These are phyloP conservation scores for Miichthys miiuy DNA, from an alignment of 2,797 vertebrate genomes.

Conservation along the genomic window DNA sequence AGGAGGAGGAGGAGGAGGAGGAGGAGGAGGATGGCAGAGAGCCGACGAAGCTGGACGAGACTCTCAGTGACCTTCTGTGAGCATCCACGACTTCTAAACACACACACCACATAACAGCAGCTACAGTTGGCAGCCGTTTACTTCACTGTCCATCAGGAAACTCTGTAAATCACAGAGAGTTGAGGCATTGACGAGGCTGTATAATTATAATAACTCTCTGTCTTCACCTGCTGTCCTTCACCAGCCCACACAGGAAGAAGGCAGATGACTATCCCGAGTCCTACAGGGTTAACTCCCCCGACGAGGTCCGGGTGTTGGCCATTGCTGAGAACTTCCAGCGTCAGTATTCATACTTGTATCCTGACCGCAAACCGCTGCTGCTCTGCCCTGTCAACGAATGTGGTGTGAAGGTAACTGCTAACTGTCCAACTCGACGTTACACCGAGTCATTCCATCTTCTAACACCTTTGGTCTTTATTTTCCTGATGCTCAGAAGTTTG, in stretches of 20 bases:
- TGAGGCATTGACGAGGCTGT: not conserved
- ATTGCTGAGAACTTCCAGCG: constrained; percentile 85
- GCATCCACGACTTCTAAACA: too few relatives aligned
- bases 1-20: too few relatives aligned
- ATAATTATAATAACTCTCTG: not conserved
- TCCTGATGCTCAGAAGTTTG: constrained; percentile 88
- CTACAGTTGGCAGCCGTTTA: too few relatives aligned
- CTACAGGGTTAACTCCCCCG: constrained; percentile 84
- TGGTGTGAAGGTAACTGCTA: constrained; percentile 81
- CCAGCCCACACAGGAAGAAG: not conserved
- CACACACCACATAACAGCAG: too few relatives aligned
- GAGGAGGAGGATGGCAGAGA: too few relatives aligned
- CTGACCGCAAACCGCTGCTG: constrained; percentile 88
- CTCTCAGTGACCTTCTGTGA: too few relatives aligned
- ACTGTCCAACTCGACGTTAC: not conserved
- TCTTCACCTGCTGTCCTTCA: not conserved
- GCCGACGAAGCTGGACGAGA: too few relatives aligned
- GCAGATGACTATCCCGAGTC: constrained; percentile 73
- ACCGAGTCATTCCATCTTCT: too few relatives aligned
- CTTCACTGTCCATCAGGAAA: too few relatives aligned
- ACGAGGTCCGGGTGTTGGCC: constrained; percentile 83
- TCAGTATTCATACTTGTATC: constrained; percentile 88
- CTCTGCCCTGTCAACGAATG: constrained; percentile 90
- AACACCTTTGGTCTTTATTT: too few relatives aligned
- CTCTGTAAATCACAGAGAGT: too few relatives aligned